A percentile compares a stretch with the other conserved stretches of the same genome.
These are phyloP conservation scores for Clytia hemisphaerica DNA, from an alignment of 30 jellyfish, hydroid and myxozoan genomes.

Conservation along the genomic window DNA sequence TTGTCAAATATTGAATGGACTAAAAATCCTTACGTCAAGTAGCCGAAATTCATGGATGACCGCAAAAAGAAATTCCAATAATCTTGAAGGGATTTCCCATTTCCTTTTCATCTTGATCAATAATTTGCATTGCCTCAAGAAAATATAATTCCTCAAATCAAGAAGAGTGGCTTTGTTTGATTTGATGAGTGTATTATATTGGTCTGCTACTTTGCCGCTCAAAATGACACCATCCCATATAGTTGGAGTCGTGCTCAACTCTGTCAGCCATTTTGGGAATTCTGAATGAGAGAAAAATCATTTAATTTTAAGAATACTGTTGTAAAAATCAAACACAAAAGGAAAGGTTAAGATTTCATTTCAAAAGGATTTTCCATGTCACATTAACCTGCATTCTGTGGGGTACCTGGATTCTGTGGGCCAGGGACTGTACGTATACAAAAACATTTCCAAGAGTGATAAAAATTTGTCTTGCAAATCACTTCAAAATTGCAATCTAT, in stretches of 20 bases:
- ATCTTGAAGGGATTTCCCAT: conserved; percentile 68
- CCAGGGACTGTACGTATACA: too few species aligned
- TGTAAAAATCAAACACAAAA: background rate
- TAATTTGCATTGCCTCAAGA: conserved; percentile 76
- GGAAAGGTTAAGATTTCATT: too few species aligned
- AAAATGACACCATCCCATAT: conserved; percentile 83
- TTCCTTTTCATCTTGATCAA: conserved; percentile 35
- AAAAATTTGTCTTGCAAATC: too few species aligned
- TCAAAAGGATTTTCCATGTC: too few species aligned
- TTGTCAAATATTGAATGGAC: background rate
- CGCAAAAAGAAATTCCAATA: conserved; percentile 58
- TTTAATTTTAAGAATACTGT: too few species aligned
- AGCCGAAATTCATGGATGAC: conserved; percentile 66
- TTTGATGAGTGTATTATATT: conserved; percentile 45
- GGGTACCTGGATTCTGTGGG: too few species aligned
- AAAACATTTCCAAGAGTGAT: too few species aligned
- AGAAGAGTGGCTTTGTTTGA: conserved; percentile 65
- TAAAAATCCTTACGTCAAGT: conserved; percentile 48
- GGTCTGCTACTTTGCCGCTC: conserved; percentile 28
- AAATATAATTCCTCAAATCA: conserved; percentile 72
- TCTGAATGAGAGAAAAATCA: conserved; percentile 35
- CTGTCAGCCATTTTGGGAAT: conserved; percentile 72
- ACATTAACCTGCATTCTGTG: too few species aligned
- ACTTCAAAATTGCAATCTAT: too few species aligned
- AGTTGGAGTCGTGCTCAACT: conserved; percentile 31